Base-by-base conservation (phyloP, 1,140 invertebrate genomes). In the Parapsyche elsis region DNA sequence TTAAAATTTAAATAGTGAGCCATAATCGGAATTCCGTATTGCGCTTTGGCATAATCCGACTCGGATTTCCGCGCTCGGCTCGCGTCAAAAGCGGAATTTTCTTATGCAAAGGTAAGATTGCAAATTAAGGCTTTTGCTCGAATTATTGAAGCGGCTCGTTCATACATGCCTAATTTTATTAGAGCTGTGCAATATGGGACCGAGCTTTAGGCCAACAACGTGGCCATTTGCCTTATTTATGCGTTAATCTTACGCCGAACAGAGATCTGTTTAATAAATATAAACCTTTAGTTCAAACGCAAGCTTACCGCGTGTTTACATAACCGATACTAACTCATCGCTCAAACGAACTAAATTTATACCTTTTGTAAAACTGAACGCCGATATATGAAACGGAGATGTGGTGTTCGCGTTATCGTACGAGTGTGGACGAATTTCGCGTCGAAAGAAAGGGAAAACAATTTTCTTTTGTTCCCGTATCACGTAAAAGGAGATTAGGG, bases 91-190 rank as follows among this genome's bases (percentile, higher is more conserved):
- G 64, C 24, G 64, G 5, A 67, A 67, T 67, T 67, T 67, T 67
- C 64, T 67, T 67, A 67, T 67, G 64, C 64, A 67, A 67, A 67
- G 64, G 70, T 38, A 71, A 71, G 70, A 71, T 71, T 71, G 70
- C 70, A 71, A 71, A 71, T 71, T 71, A 71, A 71, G 70, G 70
- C 70, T 71, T 71, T 30, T 5, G 70, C 70, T 14, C 26, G 70
- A 71, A 71, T 71, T 38, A 71, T 71, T 71, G 5, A 71, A 71
- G 24, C n/a, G 24, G 30, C 26, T 4, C 70, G 24, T 71, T 71
- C 70, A 44, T 71, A 71, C 26, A 71, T n/a, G 23, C 9, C 70
- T 71, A 1, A 38, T 71, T 71, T 45, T 71, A 71, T 71, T 71
- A 38, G 23, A 10, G 24, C 21, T 23, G 2, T 10, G 9, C 21